Conservation (phyloP, 92 coral and sea anemone genomes). For the Palythoa caribaeorum region DNA sequence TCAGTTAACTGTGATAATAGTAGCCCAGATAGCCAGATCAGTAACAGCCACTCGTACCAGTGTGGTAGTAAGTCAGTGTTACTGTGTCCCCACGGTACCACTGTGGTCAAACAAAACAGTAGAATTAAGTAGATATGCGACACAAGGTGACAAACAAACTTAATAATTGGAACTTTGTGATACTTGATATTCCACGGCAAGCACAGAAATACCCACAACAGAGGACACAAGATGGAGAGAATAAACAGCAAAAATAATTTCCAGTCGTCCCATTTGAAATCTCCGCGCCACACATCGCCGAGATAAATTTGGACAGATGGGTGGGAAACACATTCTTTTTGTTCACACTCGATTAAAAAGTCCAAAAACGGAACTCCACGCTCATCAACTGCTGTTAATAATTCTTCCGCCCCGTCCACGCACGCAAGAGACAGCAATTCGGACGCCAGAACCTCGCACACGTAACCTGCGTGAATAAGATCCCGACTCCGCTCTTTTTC, state of each 20-base stretch:
- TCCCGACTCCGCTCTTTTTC: slow-evolving; percentile 97
- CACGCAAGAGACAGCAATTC: slow-evolving; percentile 96
- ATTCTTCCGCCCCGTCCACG: slow-evolving; percentile 83
- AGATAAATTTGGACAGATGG: slow-evolving; percentile 96
- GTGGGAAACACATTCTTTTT: slow-evolving; percentile 94
- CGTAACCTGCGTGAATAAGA: slow-evolving; percentile 89
- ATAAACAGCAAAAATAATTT: slow-evolving; percentile 89
- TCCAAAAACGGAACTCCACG: slow-evolving; percentile 93
- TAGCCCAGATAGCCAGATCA: slow-evolving; percentile 94
- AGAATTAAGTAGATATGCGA: slow-evolving; percentile 94
- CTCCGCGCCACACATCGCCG: slow-evolving; percentile 98
- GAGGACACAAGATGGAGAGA: slow-evolving; percentile 86
- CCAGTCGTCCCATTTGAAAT: slow-evolving; percentile 95
- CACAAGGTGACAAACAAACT: slow-evolving; percentile 96
- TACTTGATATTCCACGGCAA: slow-evolving; percentile 96
- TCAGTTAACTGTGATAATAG: slow-evolving; percentile 95
- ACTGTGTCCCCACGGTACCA: slow-evolving; percentile 89
- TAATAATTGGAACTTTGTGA: slow-evolving; percentile 93
- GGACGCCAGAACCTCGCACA: slow-evolving; percentile 93
- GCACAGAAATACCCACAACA: slow-evolving; percentile 92
- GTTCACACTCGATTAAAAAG: slow-evolving; percentile 93
- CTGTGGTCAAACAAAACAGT: slow-evolving; percentile 85
- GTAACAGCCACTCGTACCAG: slow-evolving; percentile 94
- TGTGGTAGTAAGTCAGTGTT: slow-evolving; percentile 71
- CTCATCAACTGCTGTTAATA: slow-evolving; percentile 93